Conservation (phyloP, 1,140 invertebrate species). For the Hycleus cichorii region DNA sequence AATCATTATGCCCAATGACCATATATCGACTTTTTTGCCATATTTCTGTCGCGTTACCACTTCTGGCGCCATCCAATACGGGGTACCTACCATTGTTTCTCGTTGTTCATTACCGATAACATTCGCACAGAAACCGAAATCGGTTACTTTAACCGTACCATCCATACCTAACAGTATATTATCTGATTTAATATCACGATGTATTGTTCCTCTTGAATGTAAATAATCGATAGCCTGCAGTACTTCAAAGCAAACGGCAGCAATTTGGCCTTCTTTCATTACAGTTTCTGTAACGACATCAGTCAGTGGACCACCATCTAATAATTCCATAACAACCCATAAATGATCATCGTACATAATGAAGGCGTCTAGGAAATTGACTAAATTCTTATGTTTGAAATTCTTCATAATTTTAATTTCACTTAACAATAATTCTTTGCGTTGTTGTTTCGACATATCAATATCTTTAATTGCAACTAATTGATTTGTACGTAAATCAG, state of each 20-base stretch:
- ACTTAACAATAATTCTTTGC: constrained; percentile 91
- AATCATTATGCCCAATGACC: constrained; percentile 95
- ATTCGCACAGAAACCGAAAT: constrained; percentile 96
- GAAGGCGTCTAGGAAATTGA: constrained; percentile 94
- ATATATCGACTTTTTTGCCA: constrained; percentile 91
- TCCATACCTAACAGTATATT: constrained; percentile 96
- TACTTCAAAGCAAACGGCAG: constrained; percentile 88
- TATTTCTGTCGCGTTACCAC: constrained; percentile 81
- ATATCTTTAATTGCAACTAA: constrained; percentile 95
- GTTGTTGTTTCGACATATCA: constrained; percentile 86
- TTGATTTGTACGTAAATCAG: constrained; percentile 65
- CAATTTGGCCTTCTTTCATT: constrained; percentile 96
- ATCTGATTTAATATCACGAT: constrained; percentile 93
- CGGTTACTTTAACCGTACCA: constrained; percentile 93
- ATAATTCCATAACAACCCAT: constrained; percentile 92
- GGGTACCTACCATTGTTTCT: constrained; percentile 92
- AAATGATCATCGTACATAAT: constrained; percentile 80
- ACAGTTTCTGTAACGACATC: constrained; percentile 97
- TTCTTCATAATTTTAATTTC: constrained; percentile 92
- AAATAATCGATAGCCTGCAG: constrained; percentile 88
- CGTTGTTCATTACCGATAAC: constrained; percentile 88
- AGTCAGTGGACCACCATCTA: constrained; percentile 92
- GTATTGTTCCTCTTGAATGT: constrained; percentile 85
- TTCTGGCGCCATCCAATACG: constrained; percentile 86
- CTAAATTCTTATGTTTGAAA: constrained; percentile 91